Conservation (phyloP, 2,113 vertebrate species). For the Hippopotamus amphibius region DNA sequence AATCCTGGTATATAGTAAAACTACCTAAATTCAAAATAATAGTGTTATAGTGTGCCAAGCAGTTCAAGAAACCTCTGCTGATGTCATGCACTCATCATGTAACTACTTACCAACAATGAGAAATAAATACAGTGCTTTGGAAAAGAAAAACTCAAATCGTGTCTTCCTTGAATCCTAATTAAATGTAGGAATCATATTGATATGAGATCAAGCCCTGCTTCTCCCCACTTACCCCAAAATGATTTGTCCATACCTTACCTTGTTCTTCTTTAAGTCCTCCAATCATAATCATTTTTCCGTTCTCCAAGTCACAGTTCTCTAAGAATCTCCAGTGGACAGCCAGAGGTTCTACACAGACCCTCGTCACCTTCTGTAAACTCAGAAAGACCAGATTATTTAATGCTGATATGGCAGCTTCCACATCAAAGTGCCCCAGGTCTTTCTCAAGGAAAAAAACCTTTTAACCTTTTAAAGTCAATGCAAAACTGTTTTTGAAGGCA, state of each 20-base stretch:
- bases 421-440: conserved; percentile 59
- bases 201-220: conserved; percentile 9
- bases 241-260: neutral
- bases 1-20: neutral
- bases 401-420: neutral
- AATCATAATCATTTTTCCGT: neutral
- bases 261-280: neutral
- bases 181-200: neutral
- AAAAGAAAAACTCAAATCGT: conserved; percentile 23
- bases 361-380: neutral
- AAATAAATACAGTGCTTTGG: neutral
- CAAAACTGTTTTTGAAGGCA: conserved; percentile 50
- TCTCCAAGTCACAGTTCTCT: neutral
- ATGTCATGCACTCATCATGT: neutral
- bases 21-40: conserved; percentile 15
- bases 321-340: neutral
- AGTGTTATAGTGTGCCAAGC: neutral
- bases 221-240: neutral
- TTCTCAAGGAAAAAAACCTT: conserved; percentile 42
- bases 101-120: neutral
- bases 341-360: neutral
- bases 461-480: conserved; percentile 29
- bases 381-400: neutral
- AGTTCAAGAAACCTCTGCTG: conserved; percentile 7
- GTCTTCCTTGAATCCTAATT: conserved; percentile 45